Evolutionary conservation across 1,140 invertebrate genomes (phyloP).

Genomic region (Trichogramma pretiosum): DNA sequence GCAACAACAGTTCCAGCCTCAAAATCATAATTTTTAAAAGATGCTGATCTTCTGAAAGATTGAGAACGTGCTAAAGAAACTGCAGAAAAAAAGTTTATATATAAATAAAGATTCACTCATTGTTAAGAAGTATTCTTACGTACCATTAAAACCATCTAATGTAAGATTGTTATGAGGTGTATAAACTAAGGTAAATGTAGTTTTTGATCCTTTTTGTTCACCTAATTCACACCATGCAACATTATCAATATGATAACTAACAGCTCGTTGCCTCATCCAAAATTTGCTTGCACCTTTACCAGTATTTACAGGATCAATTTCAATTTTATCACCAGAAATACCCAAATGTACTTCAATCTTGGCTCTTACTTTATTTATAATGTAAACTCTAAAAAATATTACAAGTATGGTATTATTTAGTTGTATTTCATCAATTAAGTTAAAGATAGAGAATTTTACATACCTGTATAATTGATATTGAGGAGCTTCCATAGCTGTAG

Average conservation of each 20-base stretch:
- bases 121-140: conserved; percentile 10
- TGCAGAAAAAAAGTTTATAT: conserved; percentile 27
- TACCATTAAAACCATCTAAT: conserved; percentile 36
- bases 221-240: conserved; percentile 78
- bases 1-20: conserved; percentile 68
- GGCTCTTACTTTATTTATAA: conserved; percentile 69
- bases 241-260: conserved; percentile 72
- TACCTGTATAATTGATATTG: conserved; percentile 70
- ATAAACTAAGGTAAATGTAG: conserved; percentile 57
- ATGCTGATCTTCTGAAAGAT: conserved; percentile 44
- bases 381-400: conserved; percentile 50
- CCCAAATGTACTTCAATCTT: conserved; percentile 78
- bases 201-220: conserved; percentile 56
- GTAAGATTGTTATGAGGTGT: conserved; percentile 33
- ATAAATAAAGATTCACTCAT: too few relatives aligned
- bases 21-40: conserved; percentile 80
- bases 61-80: conserved; percentile 35
- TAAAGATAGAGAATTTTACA: too few relatives aligned
- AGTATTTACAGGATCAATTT: conserved; percentile 74
- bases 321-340: conserved; percentile 82
- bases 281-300: conserved; percentile 60
- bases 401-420: too few relatives aligned
- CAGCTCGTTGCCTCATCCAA: conserved; percentile 60
- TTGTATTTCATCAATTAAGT: too few relatives aligned
- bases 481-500: conserved; percentile 69